A percentile compares a stretch with the other conserved stretches of the same genome.
phyloP scores from a whole-genome alignment of 1,140 invertebrate species.

The Laodelphax striatellus region DNA sequence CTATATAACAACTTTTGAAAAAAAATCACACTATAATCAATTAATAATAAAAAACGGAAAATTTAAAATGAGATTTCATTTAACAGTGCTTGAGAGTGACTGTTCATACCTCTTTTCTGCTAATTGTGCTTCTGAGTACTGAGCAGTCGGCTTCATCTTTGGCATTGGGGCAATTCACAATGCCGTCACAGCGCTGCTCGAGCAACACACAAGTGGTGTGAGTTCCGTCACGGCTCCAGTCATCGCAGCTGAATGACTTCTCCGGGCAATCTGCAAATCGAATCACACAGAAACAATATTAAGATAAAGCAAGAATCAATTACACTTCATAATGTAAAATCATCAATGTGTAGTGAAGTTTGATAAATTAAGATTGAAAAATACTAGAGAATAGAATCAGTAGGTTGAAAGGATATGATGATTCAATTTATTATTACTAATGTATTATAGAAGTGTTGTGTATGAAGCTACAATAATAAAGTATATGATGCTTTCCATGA shows the following conservation, averaged over 20 bases:
- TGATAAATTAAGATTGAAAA: too few relatives aligned
- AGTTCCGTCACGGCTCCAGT: conserved; percentile 31
- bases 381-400: too few relatives aligned
- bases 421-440: too few relatives aligned
- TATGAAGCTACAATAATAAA: too few relatives aligned
- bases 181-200: conserved; percentile 52
- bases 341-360: neutral
- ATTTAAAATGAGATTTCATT: too few relatives aligned
- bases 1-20: too few relatives aligned
- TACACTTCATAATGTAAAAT: neutral
- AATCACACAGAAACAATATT: neutral
- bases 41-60: too few relatives aligned
- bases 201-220: conserved; percentile 42
- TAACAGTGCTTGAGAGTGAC: neutral
- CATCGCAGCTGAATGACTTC: conserved; percentile 51
- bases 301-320: neutral
- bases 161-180: conserved; percentile 51
- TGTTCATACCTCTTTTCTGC: conserved; percentile 7
- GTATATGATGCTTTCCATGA: too few relatives aligned
- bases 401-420: too few relatives aligned
- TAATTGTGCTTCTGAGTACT: conserved; percentile 15
- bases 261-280: conserved; percentile 45
- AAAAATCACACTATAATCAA: too few relatives aligned
- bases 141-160: conserved; percentile 60
- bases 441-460: too few relatives aligned